Percentiles rank a stretch among this genome's conserved stretches.
Conservation (phyloP, 2,113 vertebrate species). For the Catharus bicknelli region DNA sequence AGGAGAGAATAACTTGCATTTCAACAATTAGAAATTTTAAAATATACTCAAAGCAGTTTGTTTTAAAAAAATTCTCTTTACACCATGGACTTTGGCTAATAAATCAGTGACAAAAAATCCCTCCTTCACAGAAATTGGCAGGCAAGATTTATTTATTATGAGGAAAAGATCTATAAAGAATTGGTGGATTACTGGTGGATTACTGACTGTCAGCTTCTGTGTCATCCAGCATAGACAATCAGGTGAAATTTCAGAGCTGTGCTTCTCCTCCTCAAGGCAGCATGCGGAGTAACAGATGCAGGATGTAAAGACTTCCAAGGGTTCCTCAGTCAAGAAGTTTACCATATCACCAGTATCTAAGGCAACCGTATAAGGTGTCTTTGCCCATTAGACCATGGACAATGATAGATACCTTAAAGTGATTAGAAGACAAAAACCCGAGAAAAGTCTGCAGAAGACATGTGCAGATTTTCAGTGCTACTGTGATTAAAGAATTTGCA, state of each 20-base stretch:
- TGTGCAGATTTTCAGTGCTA: neutral
- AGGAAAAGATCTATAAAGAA: neutral
- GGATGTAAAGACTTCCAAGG: neutral
- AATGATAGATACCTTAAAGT: neutral
- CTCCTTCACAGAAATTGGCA: neutral
- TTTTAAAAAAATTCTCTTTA: neutral
- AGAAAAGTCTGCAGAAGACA: neutral
- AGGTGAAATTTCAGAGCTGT: neutral
- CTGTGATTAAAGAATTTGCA: neutral
- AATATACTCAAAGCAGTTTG: neutral
- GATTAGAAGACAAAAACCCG: neutral
- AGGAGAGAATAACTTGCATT: neutral
- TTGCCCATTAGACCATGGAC: neutral
- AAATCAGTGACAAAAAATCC: neutral
- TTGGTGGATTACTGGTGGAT: neutral
- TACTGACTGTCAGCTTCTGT: neutral
- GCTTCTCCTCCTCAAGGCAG: neutral
- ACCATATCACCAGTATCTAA: neutral
- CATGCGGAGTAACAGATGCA: neutral
- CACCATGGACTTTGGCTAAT: neutral
- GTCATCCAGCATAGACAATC: neutral
- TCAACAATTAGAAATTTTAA: neutral
- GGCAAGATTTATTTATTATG: neutral
- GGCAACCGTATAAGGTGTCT: neutral
- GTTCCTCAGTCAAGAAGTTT: neutral